Evolutionary conservation across 2,113 vertebrate species (phyloP), one percentile per base, ranked within the genome.

Genomic region (Hippocampus zosterae): DNA sequence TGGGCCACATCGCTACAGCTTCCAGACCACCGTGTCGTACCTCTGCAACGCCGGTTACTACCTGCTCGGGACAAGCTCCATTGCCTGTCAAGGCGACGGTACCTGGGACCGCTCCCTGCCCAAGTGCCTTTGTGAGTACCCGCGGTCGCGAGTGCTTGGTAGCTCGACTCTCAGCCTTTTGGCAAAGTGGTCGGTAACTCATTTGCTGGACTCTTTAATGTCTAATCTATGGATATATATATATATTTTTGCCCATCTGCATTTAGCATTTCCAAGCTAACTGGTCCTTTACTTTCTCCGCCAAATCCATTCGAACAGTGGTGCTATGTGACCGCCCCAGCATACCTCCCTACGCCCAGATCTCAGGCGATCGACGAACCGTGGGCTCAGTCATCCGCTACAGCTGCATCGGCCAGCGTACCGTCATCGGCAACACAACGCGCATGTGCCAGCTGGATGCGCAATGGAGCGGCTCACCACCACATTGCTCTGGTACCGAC

Each of bases 51-150:
- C 94, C 0, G 95, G 97, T 44, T 96, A 95, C 91, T 96, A 98
- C 89, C 87, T 98, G 33, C 76, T 99, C 90, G 97, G 97, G 37
- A 95, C 94, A 13, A 95, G 94, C n/a, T 93, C 92, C 41, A 93
- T 98, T 73, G 93, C 93, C 69, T 99, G 97, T 89, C 97, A 98
- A 89, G 97, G 96, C 0, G 96, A 98, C 21, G 95, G 95, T 79
- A 96, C 95, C 2, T 99, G 97, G 97, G 97, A 99, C 84, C 93
- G 94, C 15, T 93, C 95, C 7, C 91, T 95, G 53, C 96, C 97
- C 12, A 95, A 95, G 88, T 99, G 97, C 84, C 92, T 97, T 68
- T 88, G 97, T 99, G 91, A 98, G 97, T 95, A 73, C 19, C 33
- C 52, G 15, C 40, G 41, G 19, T 61, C 5, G 60, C 56, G n/a